Evolutionary conservation across 2,113 vertebrate species (phyloP).

Genomic region (Rhadina sibilatrix): DNA sequence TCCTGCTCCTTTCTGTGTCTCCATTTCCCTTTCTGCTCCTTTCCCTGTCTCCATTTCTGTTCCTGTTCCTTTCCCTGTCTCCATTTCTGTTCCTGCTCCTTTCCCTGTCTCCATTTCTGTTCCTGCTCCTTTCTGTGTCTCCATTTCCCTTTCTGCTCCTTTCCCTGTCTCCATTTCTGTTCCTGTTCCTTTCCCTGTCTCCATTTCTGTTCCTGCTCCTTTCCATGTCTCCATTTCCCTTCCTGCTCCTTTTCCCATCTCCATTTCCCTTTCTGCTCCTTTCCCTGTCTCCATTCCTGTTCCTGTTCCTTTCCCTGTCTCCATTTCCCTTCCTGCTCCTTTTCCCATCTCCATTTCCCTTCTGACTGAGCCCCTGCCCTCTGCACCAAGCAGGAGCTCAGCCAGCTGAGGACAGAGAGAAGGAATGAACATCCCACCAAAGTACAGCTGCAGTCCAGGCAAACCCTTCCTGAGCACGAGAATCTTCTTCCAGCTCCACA

Average conservation of each 20-base stretch:
- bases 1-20: not conserved
- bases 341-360: not conserved
- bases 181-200: rapidly evolving
- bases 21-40: rapidly evolving
- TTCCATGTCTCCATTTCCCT: rapidly evolving
- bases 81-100: not conserved
- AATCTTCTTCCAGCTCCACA: not conserved
- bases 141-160: not conserved
- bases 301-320: not conserved
- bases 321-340: not conserved
- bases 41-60: not conserved
- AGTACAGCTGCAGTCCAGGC: not conserved
- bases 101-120: not conserved
- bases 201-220: not conserved
- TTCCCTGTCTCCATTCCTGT: rapidly evolving
- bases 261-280: rapidly evolving
- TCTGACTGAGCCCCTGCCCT: not conserved
- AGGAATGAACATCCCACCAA: not conserved
- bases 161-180: not conserved
- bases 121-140: no score
- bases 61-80: not conserved
- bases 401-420: not conserved
- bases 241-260: rapidly evolving
- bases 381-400: not conserved
- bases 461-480: not conserved